Conservation (phyloP, 2,797 vertebrate genomes). For the Columba guinea region DNA sequence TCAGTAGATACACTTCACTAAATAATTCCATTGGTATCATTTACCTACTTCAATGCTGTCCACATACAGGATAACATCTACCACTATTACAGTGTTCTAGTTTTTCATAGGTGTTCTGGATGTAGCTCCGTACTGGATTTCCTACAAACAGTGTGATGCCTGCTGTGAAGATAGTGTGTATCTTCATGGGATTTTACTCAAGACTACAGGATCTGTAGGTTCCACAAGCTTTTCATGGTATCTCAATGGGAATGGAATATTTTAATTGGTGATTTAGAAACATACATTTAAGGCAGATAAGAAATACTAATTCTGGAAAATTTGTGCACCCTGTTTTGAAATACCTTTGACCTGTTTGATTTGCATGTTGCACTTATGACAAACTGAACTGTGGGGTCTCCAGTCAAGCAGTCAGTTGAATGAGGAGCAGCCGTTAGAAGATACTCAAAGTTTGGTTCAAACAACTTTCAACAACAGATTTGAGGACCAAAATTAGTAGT, state of each 20-base stretch:
- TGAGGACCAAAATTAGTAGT: constrained; percentile 51
- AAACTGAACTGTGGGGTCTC: not conserved
- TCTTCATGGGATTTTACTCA: not conserved
- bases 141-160: not conserved
- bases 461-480: constrained; percentile 14
- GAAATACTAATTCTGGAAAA: not conserved
- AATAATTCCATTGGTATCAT: not conserved
- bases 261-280: not conserved
- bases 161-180: not conserved
- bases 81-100: not conserved
- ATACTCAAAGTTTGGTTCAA: not conserved
- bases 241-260: not conserved
- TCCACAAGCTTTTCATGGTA: not conserved
- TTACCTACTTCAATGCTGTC: not conserved
- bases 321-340: not conserved
- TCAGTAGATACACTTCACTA: not conserved
- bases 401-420: not conserved
- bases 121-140: not conserved
- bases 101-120: not conserved
- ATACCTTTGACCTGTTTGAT: not conserved
- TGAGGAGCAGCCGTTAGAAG: not conserved
- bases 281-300: not conserved
- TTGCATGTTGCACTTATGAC: not conserved
- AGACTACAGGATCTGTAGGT: not conserved
- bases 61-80: not conserved